Percentiles rank a stretch among this genome's conserved stretches.
Evolutionary conservation across 2,797 vertebrate species (phyloP).

Genomic region (Myiotriccus ornatus): DNA sequence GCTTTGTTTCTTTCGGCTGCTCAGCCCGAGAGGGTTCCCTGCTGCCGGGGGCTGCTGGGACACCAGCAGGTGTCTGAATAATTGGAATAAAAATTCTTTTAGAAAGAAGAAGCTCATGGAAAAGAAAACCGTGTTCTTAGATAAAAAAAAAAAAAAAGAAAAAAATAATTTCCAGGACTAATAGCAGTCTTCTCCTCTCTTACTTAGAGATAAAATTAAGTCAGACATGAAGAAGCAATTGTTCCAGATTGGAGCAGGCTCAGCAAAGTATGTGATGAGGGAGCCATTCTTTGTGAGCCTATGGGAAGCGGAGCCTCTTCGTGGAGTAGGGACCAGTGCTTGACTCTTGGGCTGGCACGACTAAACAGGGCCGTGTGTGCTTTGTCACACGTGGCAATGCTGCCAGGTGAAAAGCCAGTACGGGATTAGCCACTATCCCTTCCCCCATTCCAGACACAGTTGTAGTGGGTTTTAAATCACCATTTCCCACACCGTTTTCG

Average conservation of each 20-base stretch:
- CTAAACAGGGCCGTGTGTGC: neutral
- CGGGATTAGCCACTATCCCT: neutral
- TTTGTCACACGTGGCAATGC: neutral
- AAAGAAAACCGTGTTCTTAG: constrained; percentile 23
- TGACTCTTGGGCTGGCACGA: neutral
- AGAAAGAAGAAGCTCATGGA: constrained; percentile 22
- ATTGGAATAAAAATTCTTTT: constrained; percentile 62
- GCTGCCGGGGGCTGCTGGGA: constrained; percentile 52
- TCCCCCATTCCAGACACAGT: neutral
- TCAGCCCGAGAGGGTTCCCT: constrained; percentile 47
- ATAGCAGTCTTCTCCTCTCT: constrained; percentile 26
- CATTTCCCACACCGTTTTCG: neutral
- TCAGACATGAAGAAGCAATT: neutral
- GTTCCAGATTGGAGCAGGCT: neutral
- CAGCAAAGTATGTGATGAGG: neutral
- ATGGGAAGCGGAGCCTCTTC: neutral
- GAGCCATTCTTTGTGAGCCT: neutral
- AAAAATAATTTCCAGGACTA: neutral
- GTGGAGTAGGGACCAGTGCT: neutral
- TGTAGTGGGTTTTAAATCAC: neutral
- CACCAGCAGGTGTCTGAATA: constrained; percentile 70
- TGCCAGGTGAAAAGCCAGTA: accelerated
- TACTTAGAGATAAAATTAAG: constrained; percentile 43
- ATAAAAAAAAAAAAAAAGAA: neutral
- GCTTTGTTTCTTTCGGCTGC: constrained; percentile 62